Conservation (phyloP, 2,113 vertebrate genomes). For the Oophaga pumilio region DNA sequence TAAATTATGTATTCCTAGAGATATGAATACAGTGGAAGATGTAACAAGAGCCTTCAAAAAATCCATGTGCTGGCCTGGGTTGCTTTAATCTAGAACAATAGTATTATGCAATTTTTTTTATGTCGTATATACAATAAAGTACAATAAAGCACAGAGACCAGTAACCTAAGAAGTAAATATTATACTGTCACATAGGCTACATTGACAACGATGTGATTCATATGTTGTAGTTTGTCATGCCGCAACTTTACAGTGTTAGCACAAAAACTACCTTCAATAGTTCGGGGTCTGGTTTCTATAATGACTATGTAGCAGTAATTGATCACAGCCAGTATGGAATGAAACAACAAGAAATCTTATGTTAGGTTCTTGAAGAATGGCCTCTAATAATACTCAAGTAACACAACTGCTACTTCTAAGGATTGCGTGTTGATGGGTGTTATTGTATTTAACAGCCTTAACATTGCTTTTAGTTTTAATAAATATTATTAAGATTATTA, state of each 20-base stretch:
- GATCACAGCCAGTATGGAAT: neutral
- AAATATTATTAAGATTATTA: constrained; percentile 51
- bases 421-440: constrained; percentile 60
- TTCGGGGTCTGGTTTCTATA: neutral
- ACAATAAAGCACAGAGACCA: constrained; percentile 55
- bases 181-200: constrained; percentile 29
- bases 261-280: constrained; percentile 41
- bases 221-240: constrained; percentile 20
- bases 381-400: constrained; percentile 3
- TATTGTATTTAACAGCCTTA: constrained; percentile 60
- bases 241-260: constrained; percentile 15
- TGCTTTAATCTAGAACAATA: constrained; percentile 53
- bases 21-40: constrained; percentile 23
- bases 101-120: constrained; percentile 58
- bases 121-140: constrained; percentile 50
- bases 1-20: constrained; percentile 29
- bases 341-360: constrained; percentile 8
- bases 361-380: constrained; percentile 27
- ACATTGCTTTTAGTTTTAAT: constrained; percentile 65
- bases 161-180: constrained; percentile 52
- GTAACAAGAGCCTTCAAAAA: constrained; percentile 39
- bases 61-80: constrained; percentile 33
- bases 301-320: constrained; percentile 8
- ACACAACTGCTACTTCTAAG: constrained; percentile 15
- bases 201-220: constrained; percentile 22